These are phyloP conservation scores for Selenia dentaria DNA, from an alignment of 2,888 invertebrate genomes.

Conservation along the genomic window DNA sequence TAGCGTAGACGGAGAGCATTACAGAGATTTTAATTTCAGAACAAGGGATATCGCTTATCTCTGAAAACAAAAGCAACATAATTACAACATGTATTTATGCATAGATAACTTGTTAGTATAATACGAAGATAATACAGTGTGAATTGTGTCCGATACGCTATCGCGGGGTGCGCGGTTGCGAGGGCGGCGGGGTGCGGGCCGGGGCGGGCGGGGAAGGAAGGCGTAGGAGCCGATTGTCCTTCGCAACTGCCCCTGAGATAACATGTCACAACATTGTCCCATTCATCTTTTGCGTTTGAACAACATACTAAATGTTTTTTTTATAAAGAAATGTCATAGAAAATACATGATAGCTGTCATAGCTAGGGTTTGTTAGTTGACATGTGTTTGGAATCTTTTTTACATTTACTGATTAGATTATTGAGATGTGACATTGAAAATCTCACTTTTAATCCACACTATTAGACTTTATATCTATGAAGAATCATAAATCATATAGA, in stretches of 20 bases:
- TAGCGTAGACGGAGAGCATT: too few relatives aligned
- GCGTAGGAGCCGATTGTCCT: conserved; percentile 73
- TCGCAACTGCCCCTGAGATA: conserved; percentile 69
- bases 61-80: not conserved
- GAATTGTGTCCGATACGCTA: conserved; percentile 56
- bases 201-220: conserved; percentile 50
- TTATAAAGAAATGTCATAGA: conserved; percentile 1
- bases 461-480: too few relatives aligned
- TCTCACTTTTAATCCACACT: too few relatives aligned
- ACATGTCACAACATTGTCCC: conserved; percentile 54
- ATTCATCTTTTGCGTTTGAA: conserved; percentile 40
- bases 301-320: conserved; percentile 16
- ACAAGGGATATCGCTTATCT: not conserved
- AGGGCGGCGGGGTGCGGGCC: conserved; percentile 39
- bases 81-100: not conserved
- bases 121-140: conserved; percentile 20
- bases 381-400: too few relatives aligned
- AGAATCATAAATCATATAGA: too few relatives aligned
- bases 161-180: conserved; percentile 37
- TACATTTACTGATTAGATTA: too few relatives aligned
- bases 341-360: conserved; percentile 10
- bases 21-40: not conserved
- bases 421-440: too few relatives aligned
- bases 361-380: conserved; percentile 18
- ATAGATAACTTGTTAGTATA: conserved; percentile 1